phyloP scores from a whole-genome alignment of 1,140 invertebrate genomes.

The Bombus vancouverensis region DNA sequence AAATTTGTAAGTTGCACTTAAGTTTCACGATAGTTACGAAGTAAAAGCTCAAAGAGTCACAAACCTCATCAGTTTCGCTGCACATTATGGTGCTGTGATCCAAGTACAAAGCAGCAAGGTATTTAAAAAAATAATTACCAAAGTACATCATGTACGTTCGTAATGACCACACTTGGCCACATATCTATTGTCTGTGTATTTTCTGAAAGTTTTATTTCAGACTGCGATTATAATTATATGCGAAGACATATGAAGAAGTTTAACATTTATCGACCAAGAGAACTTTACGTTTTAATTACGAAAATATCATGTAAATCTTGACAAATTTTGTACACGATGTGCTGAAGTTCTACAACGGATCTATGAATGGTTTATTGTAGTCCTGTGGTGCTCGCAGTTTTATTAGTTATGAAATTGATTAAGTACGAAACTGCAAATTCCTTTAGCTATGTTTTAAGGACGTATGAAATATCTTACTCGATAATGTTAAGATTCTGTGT shows the following conservation, averaged over 20 bases:
- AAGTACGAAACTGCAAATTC: background rate
- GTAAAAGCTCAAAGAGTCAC: background rate
- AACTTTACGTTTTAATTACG: background rate
- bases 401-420: background rate
- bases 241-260: background rate
- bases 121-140: slow-evolving; percentile 16
- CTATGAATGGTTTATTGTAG: background rate
- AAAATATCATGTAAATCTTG: background rate
- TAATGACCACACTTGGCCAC: slow-evolving; percentile 43
- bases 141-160: slow-evolving; percentile 18
- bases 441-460: background rate
- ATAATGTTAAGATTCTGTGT: slow-evolving; percentile 43
- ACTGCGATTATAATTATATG: background rate
- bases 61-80: slow-evolving; percentile 30
- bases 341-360: slow-evolving; percentile 3
- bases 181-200: slow-evolving; percentile 51
- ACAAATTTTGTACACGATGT: background rate
- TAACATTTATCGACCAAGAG: slow-evolving; percentile 33
- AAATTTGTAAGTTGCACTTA: slow-evolving; percentile 3
- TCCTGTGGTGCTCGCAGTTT: background rate
- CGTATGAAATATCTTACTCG: background rate
- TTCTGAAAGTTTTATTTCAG: slow-evolving; percentile 47
- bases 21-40: background rate
- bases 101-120: slow-evolving; percentile 60
- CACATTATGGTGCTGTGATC: slow-evolving; percentile 16